phyloP scores from a whole-genome alignment of 2,113 vertebrate species.

The Emydocephalus ijimae region DNA sequence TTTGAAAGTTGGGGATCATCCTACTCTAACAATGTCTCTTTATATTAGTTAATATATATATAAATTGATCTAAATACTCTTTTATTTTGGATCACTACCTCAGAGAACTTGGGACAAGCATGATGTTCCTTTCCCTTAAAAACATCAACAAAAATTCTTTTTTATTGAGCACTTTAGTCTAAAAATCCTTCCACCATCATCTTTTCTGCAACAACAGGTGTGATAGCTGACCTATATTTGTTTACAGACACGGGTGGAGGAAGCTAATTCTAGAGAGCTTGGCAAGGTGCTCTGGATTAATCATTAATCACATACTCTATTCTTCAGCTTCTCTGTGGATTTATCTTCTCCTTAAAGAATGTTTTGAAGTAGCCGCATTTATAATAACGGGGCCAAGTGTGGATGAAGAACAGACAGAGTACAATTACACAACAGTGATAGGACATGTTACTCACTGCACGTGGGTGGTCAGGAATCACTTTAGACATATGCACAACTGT shows the following conservation, averaged over 20 bases:
- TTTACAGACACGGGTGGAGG: not conserved
- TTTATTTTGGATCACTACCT: not conserved
- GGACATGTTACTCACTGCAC: not conserved
- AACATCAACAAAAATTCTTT: not conserved
- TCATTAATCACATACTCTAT: constrained; percentile 1
- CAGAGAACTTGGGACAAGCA: not conserved
- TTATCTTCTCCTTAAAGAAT: constrained; percentile 3
- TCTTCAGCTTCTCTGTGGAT: constrained; percentile 34
- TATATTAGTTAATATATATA: not conserved
- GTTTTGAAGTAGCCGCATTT: not conserved
- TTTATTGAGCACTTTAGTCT: not conserved
- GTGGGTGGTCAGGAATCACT: not conserved
- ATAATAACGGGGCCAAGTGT: not conserved
- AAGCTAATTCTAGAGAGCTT: constrained; percentile 1
- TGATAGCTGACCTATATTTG: constrained; percentile 2
- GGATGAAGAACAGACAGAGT: accelerated
- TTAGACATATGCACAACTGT: not conserved
- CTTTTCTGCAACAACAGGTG: constrained; percentile 12
- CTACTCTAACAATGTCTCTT: not conserved
- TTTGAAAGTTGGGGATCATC: not conserved
- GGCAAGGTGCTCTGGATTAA: constrained; percentile 37
- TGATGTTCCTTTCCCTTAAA: not conserved
- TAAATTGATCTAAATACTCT: not conserved
- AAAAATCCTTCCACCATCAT: not conserved
- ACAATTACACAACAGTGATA: not conserved